These are phyloP conservation scores for Celastrina argiolus DNA, from an alignment of 2,888 invertebrate genomes.

Conservation along the genomic window DNA sequence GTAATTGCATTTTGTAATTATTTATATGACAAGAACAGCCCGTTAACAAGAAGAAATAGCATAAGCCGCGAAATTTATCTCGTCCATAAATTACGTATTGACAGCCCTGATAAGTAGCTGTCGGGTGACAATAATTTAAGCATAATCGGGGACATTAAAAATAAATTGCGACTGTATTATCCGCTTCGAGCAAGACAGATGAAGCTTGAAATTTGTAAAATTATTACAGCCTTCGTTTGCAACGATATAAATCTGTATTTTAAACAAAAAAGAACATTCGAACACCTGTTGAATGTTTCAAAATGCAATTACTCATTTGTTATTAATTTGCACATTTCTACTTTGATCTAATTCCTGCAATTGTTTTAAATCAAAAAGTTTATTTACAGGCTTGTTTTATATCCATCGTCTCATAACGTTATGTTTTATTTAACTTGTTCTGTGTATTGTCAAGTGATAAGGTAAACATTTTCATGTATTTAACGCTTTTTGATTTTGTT, in stretches of 20 bases:
- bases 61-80: constrained; percentile 22
- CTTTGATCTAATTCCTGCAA: constrained; percentile 38
- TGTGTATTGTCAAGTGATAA: constrained; percentile 50
- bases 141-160: constrained; percentile 14
- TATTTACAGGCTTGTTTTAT: constrained; percentile 56
- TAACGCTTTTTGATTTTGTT: constrained; percentile 24
- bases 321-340: constrained; percentile 55
- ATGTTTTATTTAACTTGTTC: constrained; percentile 40
- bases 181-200: neutral
- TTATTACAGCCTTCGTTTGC: neutral
- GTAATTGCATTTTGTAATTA: constrained; percentile 23
- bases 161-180: neutral
- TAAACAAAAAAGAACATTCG: neutral
- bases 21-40: constrained; percentile 22
- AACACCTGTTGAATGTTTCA: constrained; percentile 15
- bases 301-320: constrained; percentile 46
- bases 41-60: constrained; percentile 19
- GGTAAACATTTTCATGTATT: constrained; percentile 47
- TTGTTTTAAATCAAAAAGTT: constrained; percentile 36
- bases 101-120: constrained; percentile 19
- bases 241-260: no score
- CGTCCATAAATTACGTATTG: constrained; percentile 16
- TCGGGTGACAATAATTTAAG: constrained; percentile 20
- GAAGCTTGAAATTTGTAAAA: neutral
- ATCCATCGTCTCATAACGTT: constrained; percentile 50